These are phyloP conservation scores for Phenganax subtilis DNA, from an alignment of 92 coral and sea anemone species.

Conservation along the genomic window DNA sequence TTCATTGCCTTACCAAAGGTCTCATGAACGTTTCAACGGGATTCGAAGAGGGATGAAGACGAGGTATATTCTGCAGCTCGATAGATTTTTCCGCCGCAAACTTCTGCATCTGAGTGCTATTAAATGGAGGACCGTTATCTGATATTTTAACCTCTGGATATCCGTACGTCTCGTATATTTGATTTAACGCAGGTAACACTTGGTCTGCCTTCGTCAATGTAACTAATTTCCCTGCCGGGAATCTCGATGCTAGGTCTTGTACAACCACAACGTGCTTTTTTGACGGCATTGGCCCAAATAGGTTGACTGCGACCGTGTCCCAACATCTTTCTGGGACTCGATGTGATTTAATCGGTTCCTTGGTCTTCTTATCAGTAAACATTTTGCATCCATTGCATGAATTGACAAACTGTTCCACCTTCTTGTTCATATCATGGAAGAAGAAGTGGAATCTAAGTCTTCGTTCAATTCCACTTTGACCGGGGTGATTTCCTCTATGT, in stretches of 20 bases:
- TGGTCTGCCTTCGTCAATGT: neutral
- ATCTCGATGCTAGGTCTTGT: neutral
- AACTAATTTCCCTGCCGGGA: neutral
- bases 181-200: neutral
- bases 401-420: neutral
- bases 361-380: neutral
- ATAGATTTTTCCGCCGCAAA: too few relatives aligned
- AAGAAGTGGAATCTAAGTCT: neutral
- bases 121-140: too few relatives aligned
- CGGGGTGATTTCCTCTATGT: neutral
- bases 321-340: neutral
- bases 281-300: conserved; percentile 13
- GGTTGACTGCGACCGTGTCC: conserved; percentile 1
- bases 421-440: conserved; percentile 4
- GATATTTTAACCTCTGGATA: too few relatives aligned
- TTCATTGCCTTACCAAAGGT: too few relatives aligned
- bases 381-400: neutral
- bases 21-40: too few relatives aligned
- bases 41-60: too few relatives aligned
- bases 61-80: too few relatives aligned
- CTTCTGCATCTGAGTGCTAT: too few relatives aligned
- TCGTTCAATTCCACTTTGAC: neutral
- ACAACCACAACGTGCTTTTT: neutral
- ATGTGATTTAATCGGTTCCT: conserved; percentile 2
- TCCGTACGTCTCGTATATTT: too few relatives aligned